Evolutionary conservation across 2,113 vertebrate genomes (phyloP).

Genomic region (Thinocorus orbignyianus): DNA sequence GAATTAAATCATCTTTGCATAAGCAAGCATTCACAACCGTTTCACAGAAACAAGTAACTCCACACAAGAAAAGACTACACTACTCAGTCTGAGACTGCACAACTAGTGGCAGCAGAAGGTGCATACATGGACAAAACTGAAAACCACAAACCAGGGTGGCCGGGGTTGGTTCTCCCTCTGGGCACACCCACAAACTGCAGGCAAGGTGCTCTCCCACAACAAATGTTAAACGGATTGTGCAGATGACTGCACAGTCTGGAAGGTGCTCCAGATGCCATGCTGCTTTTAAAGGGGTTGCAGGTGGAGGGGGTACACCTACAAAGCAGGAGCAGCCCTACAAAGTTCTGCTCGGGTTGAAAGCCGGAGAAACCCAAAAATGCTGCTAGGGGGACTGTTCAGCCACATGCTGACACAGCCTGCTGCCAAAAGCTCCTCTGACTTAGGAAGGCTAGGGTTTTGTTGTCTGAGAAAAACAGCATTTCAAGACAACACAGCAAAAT

Average conservation of each 20-base stretch:
- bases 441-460: neutral
- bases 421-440: neutral
- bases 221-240: neutral
- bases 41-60: neutral
- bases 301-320: neutral
- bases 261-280: neutral
- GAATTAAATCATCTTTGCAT: neutral
- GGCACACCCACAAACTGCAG: neutral
- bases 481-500: neutral
- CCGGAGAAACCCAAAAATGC: neutral
- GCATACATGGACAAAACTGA: accelerated
- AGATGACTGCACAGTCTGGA: too few species aligned
- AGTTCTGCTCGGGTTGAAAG: neutral
- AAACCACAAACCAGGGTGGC: accelerated
- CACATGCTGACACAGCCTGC: neutral
- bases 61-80: neutral
- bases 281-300: neutral
- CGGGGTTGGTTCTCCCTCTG: neutral
- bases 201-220: neutral
- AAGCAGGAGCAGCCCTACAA: neutral
- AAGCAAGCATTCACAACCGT: neutral
- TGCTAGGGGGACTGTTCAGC: neutral
- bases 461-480: neutral
- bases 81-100: neutral
- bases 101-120: neutral